These are phyloP conservation scores for Agrotis exclamationis DNA, from an alignment of 2,888 invertebrate genomes.

Conservation along the genomic window DNA sequence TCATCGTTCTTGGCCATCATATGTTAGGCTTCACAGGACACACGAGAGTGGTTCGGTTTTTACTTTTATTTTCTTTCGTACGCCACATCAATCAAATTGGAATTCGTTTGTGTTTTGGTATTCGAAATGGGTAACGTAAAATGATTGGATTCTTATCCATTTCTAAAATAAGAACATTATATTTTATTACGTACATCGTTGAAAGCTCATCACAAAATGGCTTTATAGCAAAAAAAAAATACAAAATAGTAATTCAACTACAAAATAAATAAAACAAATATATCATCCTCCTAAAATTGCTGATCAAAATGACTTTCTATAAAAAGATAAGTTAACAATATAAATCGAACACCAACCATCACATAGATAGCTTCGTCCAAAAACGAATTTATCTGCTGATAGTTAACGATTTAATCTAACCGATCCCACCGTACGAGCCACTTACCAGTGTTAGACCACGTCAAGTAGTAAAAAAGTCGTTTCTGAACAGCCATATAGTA, in stretches of 20 bases:
- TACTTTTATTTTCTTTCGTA: slow-evolving; percentile 34
- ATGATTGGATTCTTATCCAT: neutral
- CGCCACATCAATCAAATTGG: slow-evolving; percentile 28
- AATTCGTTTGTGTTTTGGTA: neutral
- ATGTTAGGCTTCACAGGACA: slow-evolving; percentile 36
- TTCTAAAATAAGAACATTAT: neutral
- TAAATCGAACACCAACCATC: slow-evolving; percentile 13
- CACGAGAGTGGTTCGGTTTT: slow-evolving; percentile 5
- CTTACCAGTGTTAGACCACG: slow-evolving; percentile 13
- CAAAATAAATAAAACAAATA: slow-evolving; percentile 1
- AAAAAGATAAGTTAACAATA: slow-evolving; percentile 21
- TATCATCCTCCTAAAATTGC: neutral
- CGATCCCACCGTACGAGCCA: slow-evolving; percentile 26
- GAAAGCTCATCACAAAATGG: neutral
- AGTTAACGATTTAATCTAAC: slow-evolving; percentile 35
- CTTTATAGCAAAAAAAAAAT: neutral
- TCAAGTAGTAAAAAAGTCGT: slow-evolving; percentile 52
- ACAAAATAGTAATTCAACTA: neutral
- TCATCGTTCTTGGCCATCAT: slow-evolving; percentile 47
- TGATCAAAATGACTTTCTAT: neutral
- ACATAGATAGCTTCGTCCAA: slow-evolving; percentile 4
- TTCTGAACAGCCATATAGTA: slow-evolving; percentile 22
- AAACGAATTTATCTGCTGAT: slow-evolving; percentile 42
- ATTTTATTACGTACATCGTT: neutral
- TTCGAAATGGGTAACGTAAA: neutral